phyloP scores from a whole-genome alignment of 1,140 invertebrate species.

The Bombus sylvicola region DNA sequence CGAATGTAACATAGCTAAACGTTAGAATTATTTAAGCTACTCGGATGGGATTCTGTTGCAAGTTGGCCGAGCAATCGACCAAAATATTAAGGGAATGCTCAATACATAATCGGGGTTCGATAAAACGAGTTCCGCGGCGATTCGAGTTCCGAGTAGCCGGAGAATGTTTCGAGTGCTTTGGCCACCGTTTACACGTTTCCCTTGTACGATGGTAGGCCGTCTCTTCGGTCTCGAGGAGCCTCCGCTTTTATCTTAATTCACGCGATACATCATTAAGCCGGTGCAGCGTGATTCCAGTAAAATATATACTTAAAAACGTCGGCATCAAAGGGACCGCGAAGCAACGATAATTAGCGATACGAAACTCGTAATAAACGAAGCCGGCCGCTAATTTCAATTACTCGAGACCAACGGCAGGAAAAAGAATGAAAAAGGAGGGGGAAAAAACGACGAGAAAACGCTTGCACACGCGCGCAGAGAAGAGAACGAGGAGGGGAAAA shows the following conservation, averaged over 20 bases:
- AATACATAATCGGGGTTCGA: constrained; percentile 14
- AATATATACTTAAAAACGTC: constrained; percentile 41
- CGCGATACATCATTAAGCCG: constrained; percentile 55
- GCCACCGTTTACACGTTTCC: constrained; percentile 28
- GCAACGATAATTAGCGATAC: constrained; percentile 55
- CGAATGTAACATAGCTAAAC: not conserved
- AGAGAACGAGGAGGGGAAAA: not conserved
- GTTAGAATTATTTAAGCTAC: not conserved
- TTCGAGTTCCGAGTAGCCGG: constrained; percentile 18
- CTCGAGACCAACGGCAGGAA: not conserved
- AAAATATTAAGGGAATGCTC: constrained; percentile 24
- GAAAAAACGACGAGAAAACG: not conserved
- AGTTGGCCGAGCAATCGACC: not conserved
- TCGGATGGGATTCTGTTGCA: not conserved
- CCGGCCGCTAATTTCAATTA: constrained; percentile 54
- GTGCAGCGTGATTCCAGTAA: constrained; percentile 45
- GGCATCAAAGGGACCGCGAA: constrained; percentile 42
- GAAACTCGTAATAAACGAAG: constrained; percentile 55
- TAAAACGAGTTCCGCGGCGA: constrained; percentile 33
- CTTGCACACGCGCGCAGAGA: not conserved
- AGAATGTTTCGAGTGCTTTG: constrained; percentile 28
- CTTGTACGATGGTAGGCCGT: not conserved
- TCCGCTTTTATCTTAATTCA: constrained; percentile 52
- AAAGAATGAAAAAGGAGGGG: not conserved
- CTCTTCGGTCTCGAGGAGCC: not conserved